These are phyloP conservation scores for Cebidichthys violaceus DNA, from an alignment of 2,113 vertebrate species.

Conservation along the genomic window DNA sequence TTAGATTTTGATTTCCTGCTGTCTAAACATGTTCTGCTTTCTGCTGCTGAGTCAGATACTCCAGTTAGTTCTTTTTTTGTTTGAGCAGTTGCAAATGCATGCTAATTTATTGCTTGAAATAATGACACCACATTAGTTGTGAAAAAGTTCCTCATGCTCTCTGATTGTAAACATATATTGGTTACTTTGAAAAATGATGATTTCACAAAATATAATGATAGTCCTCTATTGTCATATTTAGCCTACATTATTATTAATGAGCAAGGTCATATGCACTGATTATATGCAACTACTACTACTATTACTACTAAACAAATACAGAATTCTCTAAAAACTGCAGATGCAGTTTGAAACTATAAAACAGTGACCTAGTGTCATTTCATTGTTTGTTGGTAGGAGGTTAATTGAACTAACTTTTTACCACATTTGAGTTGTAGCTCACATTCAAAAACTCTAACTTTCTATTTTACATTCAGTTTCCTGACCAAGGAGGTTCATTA, in stretches of 20 bases:
- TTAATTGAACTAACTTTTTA: too few species aligned
- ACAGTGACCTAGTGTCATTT: too few species aligned
- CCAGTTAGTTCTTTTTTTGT: neutral
- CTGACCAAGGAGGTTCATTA: too few species aligned
- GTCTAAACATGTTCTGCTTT: neutral
- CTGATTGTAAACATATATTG: too few species aligned
- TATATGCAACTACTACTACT: too few species aligned
- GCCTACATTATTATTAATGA: too few species aligned
- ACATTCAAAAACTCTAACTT: neutral
- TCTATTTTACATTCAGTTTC: neutral
- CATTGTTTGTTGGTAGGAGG: too few species aligned
- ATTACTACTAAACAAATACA: neutral
- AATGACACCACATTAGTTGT: too few species aligned
- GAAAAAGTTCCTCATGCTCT: neutral
- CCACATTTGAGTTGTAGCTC: neutral
- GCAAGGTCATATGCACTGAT: too few species aligned
- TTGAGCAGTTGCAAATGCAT: neutral
- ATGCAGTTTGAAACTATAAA: neutral
- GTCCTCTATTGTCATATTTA: neutral
- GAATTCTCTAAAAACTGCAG: neutral
- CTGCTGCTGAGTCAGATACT: neutral
- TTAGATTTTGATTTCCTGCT: too few species aligned
- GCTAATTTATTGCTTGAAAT: too few species aligned
- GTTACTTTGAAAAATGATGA: too few species aligned
- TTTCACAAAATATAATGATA: neutral